phyloP scores from a whole-genome alignment of 1,140 invertebrate species.

The Procambarus virginalis region DNA sequence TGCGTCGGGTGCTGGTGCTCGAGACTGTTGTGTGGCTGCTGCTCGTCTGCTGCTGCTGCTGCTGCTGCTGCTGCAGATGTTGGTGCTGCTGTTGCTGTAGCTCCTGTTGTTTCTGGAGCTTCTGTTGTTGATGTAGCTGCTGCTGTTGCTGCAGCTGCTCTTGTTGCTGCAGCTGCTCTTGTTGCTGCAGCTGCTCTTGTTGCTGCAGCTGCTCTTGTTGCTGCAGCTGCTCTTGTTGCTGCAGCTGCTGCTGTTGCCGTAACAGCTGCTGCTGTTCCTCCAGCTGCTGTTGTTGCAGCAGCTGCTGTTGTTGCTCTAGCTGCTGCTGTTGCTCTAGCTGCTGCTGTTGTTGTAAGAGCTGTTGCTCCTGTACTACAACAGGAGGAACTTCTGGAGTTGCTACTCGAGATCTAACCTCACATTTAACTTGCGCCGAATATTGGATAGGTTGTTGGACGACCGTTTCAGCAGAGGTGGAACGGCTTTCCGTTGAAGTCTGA shows the following conservation, averaged over 20 bases:
- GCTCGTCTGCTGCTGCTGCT: constrained; percentile 22
- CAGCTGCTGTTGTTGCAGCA: constrained; percentile 38
- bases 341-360: constrained; percentile 40
- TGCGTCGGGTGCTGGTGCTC: constrained; percentile 44
- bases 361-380: constrained; percentile 17
- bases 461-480: constrained; percentile 66
- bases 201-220: background rate
- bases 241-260: background rate
- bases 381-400: constrained; percentile 63
- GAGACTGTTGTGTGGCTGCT: constrained; percentile 32
- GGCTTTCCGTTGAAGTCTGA: constrained; percentile 67
- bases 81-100: background rate
- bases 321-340: constrained; percentile 3
- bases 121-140: constrained; percentile 39
- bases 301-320: constrained; percentile 19
- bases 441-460: constrained; percentile 69
- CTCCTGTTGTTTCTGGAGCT: background rate
- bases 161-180: constrained; percentile 1
- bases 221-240: constrained; percentile 37
- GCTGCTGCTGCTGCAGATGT: background rate
- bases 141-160: constrained; percentile 34
- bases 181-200: background rate
- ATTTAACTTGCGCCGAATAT: constrained; percentile 69
- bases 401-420: constrained; percentile 68
- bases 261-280: background rate